Base-by-base conservation (phyloP, 1,140 invertebrate species). In the Diuraphis noxia region DNA sequence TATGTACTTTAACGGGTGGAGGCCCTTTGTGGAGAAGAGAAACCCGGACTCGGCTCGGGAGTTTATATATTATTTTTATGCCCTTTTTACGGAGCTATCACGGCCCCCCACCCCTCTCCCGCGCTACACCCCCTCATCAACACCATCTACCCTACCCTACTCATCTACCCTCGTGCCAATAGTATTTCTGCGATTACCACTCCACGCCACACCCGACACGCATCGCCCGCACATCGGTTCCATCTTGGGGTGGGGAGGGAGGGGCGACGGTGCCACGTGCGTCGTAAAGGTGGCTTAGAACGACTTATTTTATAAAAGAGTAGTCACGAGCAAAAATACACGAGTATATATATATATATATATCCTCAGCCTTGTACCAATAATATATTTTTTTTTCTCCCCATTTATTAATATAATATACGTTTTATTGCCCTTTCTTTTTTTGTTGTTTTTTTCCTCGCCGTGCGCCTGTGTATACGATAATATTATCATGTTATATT, bases 1-100 rank as follows among this genome's bases (percentile, higher is more conserved):
- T 89, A 89, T 89, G 72, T 79, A 46, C 72, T 79, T 79, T 72
- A 90, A 77, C 52, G 87, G 49, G 36, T 63, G 86, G 49, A 40
- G 46, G 86, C 36, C 21, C 38, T 34, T 88, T 41, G 38, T 72
- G 13, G 43, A 52, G 85, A 52, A 82, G 43, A 86, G 34, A 79
- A 72, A 46, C 38, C 56, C 87, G 87, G 38, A 63, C 38, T n/a
- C 40, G 38, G n/a, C 19, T 86, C 34, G 38, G 88, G 36, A 89
- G 88, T 79, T 89, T 89, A 89, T 88, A 88, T 77, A 77, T 89
- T 89, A 89, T 89, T 72, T 89, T 89, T 89, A 77, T 79, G 56
- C 30, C 9, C 40, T 46, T 77, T 79, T 89, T 79, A 43, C 56
- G 63, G 38, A 72, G 56, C 52, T 38, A 89, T 41, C 38, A 23